phyloP scores from a whole-genome alignment of 2,888 invertebrate species.

The Lepidochitona cinerea region DNA sequence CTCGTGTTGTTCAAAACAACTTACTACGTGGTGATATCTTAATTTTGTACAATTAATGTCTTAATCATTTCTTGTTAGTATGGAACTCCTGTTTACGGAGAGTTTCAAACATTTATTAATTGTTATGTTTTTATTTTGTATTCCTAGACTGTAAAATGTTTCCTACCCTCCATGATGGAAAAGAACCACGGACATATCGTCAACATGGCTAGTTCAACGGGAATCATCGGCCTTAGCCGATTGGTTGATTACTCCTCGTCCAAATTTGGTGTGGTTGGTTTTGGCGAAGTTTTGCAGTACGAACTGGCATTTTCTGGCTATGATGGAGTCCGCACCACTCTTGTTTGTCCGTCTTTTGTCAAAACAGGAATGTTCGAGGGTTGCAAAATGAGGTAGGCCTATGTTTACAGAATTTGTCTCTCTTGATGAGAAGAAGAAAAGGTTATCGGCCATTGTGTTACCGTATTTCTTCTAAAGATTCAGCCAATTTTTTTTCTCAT shows the following conservation, averaged over 20 bases:
- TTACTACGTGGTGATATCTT: too few relatives aligned
- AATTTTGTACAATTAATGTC: too few relatives aligned
- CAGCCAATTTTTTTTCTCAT: too few relatives aligned
- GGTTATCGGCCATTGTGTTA: too few relatives aligned
- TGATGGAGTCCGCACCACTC: slow-evolving; percentile 84
- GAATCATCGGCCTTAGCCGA: slow-evolving; percentile 80
- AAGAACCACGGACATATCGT: slow-evolving; percentile 92
- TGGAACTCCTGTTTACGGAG: too few relatives aligned
- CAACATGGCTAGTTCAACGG: slow-evolving; percentile 92
- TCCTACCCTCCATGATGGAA: slow-evolving; percentile 91
- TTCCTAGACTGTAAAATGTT: slow-evolving; percentile 90
- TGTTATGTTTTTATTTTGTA: too few relatives aligned
- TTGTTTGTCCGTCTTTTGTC: slow-evolving; percentile 95
- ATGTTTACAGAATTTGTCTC: neutral
- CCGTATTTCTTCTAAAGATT: too few relatives aligned
- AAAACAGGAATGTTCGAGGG: slow-evolving; percentile 97
- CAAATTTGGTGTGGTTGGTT: slow-evolving; percentile 93
- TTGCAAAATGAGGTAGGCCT: slow-evolving; percentile 75
- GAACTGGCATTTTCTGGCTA: slow-evolving; percentile 59
- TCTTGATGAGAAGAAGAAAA: too few relatives aligned
- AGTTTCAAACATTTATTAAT: too few relatives aligned
- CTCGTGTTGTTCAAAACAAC: too few relatives aligned
- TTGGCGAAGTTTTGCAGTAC: slow-evolving; percentile 86
- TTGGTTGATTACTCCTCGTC: slow-evolving; percentile 88
- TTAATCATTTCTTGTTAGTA: too few relatives aligned